These are phyloP conservation scores for Drosophila antonietae DNA, from an alignment of 2,888 invertebrate genomes.

Conservation along the genomic window DNA sequence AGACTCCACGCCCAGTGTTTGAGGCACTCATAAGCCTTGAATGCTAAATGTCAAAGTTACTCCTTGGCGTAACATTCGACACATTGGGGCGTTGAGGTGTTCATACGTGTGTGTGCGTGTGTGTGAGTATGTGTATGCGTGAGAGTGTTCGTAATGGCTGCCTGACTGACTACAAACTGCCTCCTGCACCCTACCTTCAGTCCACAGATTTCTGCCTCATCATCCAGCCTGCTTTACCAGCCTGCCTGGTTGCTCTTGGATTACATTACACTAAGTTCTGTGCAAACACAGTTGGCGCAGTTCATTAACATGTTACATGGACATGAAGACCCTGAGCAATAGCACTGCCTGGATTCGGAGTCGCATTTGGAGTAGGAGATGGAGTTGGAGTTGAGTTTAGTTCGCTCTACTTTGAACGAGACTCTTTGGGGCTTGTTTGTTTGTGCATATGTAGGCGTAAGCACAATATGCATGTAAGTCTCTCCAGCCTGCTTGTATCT, in stretches of 20 bases:
- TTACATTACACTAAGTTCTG: slow-evolving; percentile 79
- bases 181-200: slow-evolving; percentile 5
- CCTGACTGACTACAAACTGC: slow-evolving; percentile 31
- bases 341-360: slow-evolving; percentile 16
- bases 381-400: slow-evolving; percentile 41
- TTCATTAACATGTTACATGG: slow-evolving; percentile 82
- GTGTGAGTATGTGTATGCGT: slow-evolving; percentile 43
- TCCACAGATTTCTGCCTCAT: slow-evolving; percentile 30
- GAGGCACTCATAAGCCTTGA: slow-evolving; percentile 79
- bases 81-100: slow-evolving; percentile 78
- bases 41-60: slow-evolving; percentile 81
- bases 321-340: slow-evolving; percentile 53
- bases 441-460: slow-evolving; percentile 69
- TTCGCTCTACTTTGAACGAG: slow-evolving; percentile 66
- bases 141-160: slow-evolving; percentile 44
- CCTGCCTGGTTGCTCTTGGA: slow-evolving; percentile 65
- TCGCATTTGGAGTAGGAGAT: slow-evolving; percentile 5
- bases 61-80: slow-evolving; percentile 81
- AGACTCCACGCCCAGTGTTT: slow-evolving; percentile 40
- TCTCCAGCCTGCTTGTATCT: slow-evolving; percentile 16
- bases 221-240: slow-evolving; percentile 17
- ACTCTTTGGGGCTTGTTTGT: slow-evolving; percentile 73
- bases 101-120: slow-evolving; percentile 53
- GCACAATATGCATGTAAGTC: slow-evolving; percentile 70
- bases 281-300: slow-evolving; percentile 81